Percentiles rank a stretch among this genome's conserved stretches.
Conservation (phyloP, 2,888 invertebrate genomes). For the Linnaemya tessellans region DNA sequence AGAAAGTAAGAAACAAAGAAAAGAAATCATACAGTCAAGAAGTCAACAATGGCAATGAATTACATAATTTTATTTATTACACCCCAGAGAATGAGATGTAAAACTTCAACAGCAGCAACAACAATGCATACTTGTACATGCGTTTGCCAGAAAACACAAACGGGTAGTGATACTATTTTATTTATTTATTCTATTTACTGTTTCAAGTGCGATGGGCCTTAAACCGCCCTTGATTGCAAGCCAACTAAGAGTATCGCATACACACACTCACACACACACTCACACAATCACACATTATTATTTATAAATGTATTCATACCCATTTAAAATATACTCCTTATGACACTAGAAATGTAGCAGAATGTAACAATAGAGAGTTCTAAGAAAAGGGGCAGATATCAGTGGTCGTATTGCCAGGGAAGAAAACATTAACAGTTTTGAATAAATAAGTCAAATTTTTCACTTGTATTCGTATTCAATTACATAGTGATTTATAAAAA, state of each 20-base stretch:
- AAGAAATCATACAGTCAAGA: slow-evolving; percentile 73
- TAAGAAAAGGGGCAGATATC: background rate
- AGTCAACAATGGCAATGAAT: slow-evolving; percentile 81
- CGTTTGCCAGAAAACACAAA: background rate
- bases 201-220: slow-evolving; percentile 55
- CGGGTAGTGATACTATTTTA: background rate
- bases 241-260: slow-evolving; percentile 3
- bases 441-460: no score
- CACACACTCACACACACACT: background rate
- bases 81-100: slow-evolving; percentile 76
- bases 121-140: slow-evolving; percentile 5
- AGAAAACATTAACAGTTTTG: no score
- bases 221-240: slow-evolving; percentile 47
- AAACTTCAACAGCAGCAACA: slow-evolving; percentile 8
- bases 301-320: background rate
- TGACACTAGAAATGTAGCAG: slow-evolving; percentile 10
- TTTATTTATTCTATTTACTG: slow-evolving; percentile 54
- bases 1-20: background rate
- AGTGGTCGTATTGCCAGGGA: background rate
- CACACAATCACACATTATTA: background rate
- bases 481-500: no score
- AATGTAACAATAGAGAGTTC: background rate
- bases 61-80: slow-evolving; percentile 82
- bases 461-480: no score
- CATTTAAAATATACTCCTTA: background rate